Percentiles rank a stretch among this genome's conserved stretches.
Evolutionary conservation across 2,113 vertebrate genomes (phyloP).

Genomic region (Tragelaphus imberbis): DNA sequence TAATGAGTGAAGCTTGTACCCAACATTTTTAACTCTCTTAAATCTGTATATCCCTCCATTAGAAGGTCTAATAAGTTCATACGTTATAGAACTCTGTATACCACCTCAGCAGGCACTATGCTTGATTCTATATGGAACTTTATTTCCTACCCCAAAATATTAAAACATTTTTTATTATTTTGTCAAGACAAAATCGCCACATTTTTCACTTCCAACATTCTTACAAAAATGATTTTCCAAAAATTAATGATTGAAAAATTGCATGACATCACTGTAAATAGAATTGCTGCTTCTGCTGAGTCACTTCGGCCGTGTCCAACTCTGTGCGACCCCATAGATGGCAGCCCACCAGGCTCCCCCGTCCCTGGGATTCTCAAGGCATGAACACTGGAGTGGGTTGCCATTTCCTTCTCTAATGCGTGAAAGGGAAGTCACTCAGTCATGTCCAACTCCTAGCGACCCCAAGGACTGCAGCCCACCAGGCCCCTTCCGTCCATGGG

Average conservation of each 20-base stretch:
- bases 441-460: too few species aligned
- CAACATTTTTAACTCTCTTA: background rate
- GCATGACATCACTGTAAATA: background rate
- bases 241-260: background rate
- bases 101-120: background rate
- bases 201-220: background rate
- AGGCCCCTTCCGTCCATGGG: too few species aligned
- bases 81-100: background rate
- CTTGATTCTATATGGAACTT: background rate
- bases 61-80: background rate
- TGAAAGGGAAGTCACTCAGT: too few species aligned
- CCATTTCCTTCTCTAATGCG: too few species aligned
- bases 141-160: background rate
- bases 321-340: too few species aligned
- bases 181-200: background rate
- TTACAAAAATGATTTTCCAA: background rate
- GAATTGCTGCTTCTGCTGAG: background rate
- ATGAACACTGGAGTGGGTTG: too few species aligned
- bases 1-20: background rate
- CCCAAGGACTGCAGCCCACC: too few species aligned
- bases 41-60: background rate
- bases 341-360: too few species aligned
- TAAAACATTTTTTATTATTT: background rate
- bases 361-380: too few species aligned
- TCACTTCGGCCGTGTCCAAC: too few species aligned